Percentiles rank a stretch among this genome's conserved stretches.
Conservation (phyloP, 2,113 vertebrate species). For the Eretmochelys imbricata region DNA sequence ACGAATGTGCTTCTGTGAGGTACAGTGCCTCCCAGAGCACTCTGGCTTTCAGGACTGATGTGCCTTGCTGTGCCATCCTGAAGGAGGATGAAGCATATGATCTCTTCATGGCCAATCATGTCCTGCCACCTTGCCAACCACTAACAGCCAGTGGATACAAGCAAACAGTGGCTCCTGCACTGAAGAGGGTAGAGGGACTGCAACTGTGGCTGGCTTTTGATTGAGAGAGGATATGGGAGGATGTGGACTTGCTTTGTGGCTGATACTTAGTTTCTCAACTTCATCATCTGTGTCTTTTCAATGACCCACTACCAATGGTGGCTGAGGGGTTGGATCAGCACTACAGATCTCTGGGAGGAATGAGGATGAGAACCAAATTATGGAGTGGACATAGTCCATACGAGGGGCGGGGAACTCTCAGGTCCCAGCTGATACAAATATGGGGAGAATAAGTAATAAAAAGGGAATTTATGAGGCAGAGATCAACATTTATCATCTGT, state of each 20-base stretch:
- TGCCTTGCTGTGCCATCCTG: accelerated
- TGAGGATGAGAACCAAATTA: neutral
- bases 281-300: neutral
- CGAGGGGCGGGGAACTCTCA: neutral
- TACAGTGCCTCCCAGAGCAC: neutral
- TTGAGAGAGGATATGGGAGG: neutral
- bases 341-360: neutral
- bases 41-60: neutral
- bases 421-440: neutral
- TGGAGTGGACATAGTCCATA: neutral
- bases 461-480: slow-evolving; percentile 32
- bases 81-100: neutral
- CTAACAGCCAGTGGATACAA: neutral
- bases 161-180: neutral
- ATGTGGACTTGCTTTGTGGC: neutral
- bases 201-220: neutral
- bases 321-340: neutral
- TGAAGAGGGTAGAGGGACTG: neutral
- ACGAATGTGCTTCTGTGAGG: neutral
- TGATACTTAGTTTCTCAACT: neutral
- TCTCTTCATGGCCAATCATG: neutral
- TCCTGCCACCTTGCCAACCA: neutral
- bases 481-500: slow-evolving; percentile 10
- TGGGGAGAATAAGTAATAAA: neutral
- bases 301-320: neutral